Evolutionary conservation across 2,888 invertebrate species (phyloP), one percentile per base, ranked within the genome.

Genomic region (Drepanosiphum platanoidis): DNA sequence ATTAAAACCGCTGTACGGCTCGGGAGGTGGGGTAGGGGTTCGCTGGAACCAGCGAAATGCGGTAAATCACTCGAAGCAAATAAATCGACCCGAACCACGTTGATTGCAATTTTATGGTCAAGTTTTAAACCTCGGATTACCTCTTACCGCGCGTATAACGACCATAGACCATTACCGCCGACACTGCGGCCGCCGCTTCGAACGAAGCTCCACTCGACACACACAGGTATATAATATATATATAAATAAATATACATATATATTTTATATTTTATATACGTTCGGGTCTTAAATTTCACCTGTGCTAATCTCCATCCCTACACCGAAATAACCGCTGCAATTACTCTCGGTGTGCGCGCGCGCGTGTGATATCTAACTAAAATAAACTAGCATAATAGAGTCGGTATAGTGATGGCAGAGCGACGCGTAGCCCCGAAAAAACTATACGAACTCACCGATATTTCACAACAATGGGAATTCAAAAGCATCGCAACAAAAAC

Each of bases 91-190:
- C 18, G 64, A 32, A 66, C 64, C 61, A 46, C 72, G 46, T 72
- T 74, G 83, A 74, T 83, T 83, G 74, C 64, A 64, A 83, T 74
- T 83, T 74, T 74, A 83, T 83, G 61, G 74, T 64, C 83, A 82
- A 58, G 72, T 71, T 82, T 82, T 72, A 72, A 61, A 82, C 72
- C 82, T 72, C 61, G 58, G 81, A 81, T 81, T 81, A 81, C 71
- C 36, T 71, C 32, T 81, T 81, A 61, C 39, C 61, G 30, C 22
- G 68, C 61, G 74, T 68, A 30, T 66, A 61, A 79, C 42, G 78
- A 79, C 78, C 34, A 22, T 75, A 34, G 75, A 34, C 75, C 66
- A 32, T 66, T 66, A 66, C 52, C 22, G 9, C 46, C 79, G 32
- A 32, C 8, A n/a, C 34, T 9, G 32, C 46, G 4, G 11, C 58